Conservation (phyloP, 2,797 vertebrate genomes). For the Sebastes oblongus region DNA sequence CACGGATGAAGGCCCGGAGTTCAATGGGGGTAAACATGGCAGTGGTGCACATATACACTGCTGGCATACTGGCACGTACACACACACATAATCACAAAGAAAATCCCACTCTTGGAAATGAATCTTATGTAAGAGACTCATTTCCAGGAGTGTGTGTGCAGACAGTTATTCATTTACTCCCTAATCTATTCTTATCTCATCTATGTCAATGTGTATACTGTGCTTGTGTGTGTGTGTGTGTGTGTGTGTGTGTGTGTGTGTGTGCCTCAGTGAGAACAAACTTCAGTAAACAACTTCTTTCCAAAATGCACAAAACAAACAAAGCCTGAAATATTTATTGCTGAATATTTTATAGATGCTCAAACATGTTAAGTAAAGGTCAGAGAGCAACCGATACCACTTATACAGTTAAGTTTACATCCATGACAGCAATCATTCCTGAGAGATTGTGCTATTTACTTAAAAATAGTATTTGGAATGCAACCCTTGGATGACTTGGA, state of each 20-base stretch:
- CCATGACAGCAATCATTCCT: background rate
- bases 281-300: background rate
- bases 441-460: background rate
- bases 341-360: background rate
- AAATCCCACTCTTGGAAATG: constrained; percentile 21
- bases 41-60: background rate
- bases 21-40: constrained; percentile 31
- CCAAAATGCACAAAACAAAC: background rate
- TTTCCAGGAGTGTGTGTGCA: constrained; percentile 40
- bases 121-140: constrained; percentile 35
- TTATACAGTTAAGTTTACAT: background rate
- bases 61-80: background rate
- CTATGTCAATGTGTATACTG: constrained; percentile 12
- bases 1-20: constrained; percentile 25
- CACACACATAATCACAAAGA: background rate
- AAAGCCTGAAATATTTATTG: background rate
- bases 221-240: background rate
- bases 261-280: background rate
- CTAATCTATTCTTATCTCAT: constrained; percentile 51
- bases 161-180: constrained; percentile 60
- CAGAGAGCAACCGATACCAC: background rate
- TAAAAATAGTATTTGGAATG: background rate
- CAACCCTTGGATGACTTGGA: background rate
- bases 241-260: no score
- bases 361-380: background rate